phyloP scores from a whole-genome alignment of 2,888 invertebrate genomes.

The Lepetodrilus schrolli region DNA sequence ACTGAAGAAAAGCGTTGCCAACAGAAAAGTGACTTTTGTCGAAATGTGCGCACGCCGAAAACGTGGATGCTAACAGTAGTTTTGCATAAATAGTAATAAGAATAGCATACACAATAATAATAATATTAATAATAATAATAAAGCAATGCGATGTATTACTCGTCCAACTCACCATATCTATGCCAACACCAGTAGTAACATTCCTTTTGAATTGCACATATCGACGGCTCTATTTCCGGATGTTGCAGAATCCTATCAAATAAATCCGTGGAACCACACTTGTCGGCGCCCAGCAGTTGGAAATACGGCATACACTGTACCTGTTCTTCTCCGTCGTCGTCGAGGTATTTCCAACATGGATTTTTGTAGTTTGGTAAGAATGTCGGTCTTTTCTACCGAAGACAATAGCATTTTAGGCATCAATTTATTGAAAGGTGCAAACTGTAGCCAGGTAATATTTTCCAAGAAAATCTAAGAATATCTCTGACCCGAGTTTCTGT shows the following conservation, averaged over 20 bases:
- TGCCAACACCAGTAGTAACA: slow-evolving; percentile 21
- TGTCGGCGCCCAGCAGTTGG: slow-evolving; percentile 3
- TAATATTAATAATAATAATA: too few relatives aligned
- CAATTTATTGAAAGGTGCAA: too few relatives aligned
- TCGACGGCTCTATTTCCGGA: background rate
- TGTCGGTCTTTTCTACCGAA: background rate
- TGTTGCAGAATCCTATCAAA: slow-evolving; percentile 11
- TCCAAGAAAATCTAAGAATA: too few relatives aligned
- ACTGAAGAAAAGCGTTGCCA: too few relatives aligned
- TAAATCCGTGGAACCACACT: slow-evolving; percentile 15
- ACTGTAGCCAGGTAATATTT: too few relatives aligned
- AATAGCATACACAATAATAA: too few relatives aligned
- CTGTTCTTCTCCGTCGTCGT: background rate
- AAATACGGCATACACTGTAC: background rate
- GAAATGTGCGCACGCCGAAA: background rate
- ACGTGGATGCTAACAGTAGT: background rate
- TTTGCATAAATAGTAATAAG: too few relatives aligned
- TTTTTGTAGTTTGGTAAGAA: background rate
- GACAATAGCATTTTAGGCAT: background rate
- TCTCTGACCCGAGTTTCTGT: too few relatives aligned
- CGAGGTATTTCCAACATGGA: background rate
- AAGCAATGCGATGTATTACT: background rate
- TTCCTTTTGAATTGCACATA: background rate
- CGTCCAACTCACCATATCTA: background rate
- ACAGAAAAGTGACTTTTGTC: background rate